Evolutionary conservation across 2,113 vertebrate genomes (phyloP), one percentile per base, ranked within the genome.

Genomic region (Chionis minor): DNA sequence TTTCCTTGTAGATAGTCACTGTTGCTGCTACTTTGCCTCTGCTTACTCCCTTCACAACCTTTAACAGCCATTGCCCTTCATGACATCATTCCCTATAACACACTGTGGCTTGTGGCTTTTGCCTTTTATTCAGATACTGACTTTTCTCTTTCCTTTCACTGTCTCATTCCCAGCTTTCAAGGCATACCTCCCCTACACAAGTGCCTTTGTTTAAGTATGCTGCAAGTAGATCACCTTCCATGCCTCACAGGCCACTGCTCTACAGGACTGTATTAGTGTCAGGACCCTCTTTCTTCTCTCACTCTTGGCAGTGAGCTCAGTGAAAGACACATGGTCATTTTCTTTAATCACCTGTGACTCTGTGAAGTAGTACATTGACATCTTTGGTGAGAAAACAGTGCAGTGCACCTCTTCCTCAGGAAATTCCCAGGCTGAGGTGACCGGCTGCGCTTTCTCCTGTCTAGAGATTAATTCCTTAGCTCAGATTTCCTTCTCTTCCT

Each of bases 391-490:
- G 44, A 59, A 63, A 75, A 92, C 6, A 47, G 55, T 30, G 12
- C 6, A 15, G 16, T 78, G 1, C 20, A n/a, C 7, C 15, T 21
- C 18, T 75, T 95, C 9, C 20, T 7, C 12, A 40, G 26, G 42
- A 67, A 79, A 72, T 38, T 63, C 92, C 38, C 15, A 63, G 47
- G 6, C 22, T 88, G 35, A 81, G 10, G 23, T 73, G 26, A 42
- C 33, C 0, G 0, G 4, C 24, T 88, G 19, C 2, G 2, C 20
- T 54, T 83, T 71, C 17, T 54, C 51, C 32, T 92, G 7, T 28
- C 47, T 52, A 45, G 32, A 85, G n/a, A 56, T 63, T 59, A 67
- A 81, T 70, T n/a, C 28, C 12, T 30, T 6, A 5, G 8, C 47
- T 90, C 40, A 81, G 21, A n/a, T 62, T 81, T 78, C 23, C 8